Evolutionary conservation across 2,888 invertebrate species (phyloP).

Genomic region (Lycophotia porphyrea): DNA sequence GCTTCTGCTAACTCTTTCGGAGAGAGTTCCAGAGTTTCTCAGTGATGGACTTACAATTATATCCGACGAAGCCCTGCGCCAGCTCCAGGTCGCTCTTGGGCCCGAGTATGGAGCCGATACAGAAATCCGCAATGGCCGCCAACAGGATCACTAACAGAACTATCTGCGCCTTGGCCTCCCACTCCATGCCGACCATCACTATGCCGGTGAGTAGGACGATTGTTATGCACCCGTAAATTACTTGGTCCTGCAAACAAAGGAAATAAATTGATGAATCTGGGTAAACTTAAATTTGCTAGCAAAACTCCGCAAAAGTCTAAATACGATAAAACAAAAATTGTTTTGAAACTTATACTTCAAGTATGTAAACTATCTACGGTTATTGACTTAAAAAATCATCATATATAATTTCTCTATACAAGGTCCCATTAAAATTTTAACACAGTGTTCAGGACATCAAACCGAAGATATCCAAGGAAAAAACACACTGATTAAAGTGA

Average conservation of each 20-base stretch:
- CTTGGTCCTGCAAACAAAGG: constrained; percentile 90
- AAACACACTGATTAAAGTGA: too few relatives aligned
- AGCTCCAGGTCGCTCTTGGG: constrained; percentile 92
- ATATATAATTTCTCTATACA: too few relatives aligned
- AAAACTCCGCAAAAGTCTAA: neutral
- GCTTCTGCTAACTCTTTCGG: neutral
- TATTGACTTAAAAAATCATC: too few relatives aligned
- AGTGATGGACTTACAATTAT: constrained; percentile 93
- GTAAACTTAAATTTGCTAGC: neutral
- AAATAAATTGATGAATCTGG: neutral
- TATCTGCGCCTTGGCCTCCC: constrained; percentile 99
- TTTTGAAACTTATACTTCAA: too few relatives aligned
- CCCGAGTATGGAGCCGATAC: constrained; percentile 96
- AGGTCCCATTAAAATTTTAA: too few relatives aligned
- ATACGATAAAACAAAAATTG: too few relatives aligned
- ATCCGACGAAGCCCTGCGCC: constrained; percentile 97
- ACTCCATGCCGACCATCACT: constrained; percentile 98
- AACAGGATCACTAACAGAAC: constrained; percentile 95
- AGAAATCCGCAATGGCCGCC: constrained; percentile 96
- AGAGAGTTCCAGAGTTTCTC: neutral
- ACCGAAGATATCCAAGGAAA: too few relatives aligned
- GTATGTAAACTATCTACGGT: too few relatives aligned
- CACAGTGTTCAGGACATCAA: too few relatives aligned
- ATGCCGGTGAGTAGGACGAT: constrained; percentile 95
- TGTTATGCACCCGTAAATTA: constrained; percentile 96